These are phyloP conservation scores for Andrena marginata DNA, from an alignment of 2,888 invertebrate species.

Conservation along the genomic window DNA sequence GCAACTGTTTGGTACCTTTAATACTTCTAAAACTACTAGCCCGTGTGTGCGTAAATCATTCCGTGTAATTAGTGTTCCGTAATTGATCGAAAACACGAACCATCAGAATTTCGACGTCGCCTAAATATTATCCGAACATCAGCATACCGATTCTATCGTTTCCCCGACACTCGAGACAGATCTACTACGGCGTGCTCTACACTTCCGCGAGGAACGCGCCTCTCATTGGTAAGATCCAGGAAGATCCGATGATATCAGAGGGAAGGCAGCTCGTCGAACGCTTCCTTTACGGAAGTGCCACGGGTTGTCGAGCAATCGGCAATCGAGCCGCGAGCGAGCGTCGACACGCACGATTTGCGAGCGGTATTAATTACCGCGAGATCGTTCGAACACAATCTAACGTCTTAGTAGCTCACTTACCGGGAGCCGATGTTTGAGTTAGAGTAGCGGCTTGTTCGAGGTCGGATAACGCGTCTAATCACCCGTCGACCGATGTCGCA, in stretches of 20 bases:
- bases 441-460: conserved; percentile 70
- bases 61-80: too few relatives aligned
- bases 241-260: conserved; percentile 13
- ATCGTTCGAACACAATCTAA: conserved; percentile 65
- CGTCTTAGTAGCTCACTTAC: conserved; percentile 65
- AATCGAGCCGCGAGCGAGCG: conserved; percentile 4
- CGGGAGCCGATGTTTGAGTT: conserved; percentile 62
- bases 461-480: conserved; percentile 75
- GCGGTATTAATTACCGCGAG: conserved; percentile 67
- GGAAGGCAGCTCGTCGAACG: conserved; percentile 30
- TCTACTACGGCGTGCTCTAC: conserved; percentile 4
- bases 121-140: too few relatives aligned
- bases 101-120: too few relatives aligned
- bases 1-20: too few relatives aligned
- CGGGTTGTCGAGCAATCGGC: conserved; percentile 23
- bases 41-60: too few relatives aligned
- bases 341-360: conserved; percentile 40
- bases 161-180: neutral
- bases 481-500: conserved; percentile 69
- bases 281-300: conserved; percentile 20
- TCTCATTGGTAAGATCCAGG: neutral
- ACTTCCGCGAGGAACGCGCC: conserved; percentile 7
- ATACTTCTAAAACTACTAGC: too few relatives aligned
- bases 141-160: conserved; percentile 1
- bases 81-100: too few relatives aligned